A percentile compares a stretch with the other conserved stretches of the same genome.
Evolutionary conservation across 2,888 invertebrate genomes (phyloP).

Genomic region (Meliscaeva auricollis): DNA sequence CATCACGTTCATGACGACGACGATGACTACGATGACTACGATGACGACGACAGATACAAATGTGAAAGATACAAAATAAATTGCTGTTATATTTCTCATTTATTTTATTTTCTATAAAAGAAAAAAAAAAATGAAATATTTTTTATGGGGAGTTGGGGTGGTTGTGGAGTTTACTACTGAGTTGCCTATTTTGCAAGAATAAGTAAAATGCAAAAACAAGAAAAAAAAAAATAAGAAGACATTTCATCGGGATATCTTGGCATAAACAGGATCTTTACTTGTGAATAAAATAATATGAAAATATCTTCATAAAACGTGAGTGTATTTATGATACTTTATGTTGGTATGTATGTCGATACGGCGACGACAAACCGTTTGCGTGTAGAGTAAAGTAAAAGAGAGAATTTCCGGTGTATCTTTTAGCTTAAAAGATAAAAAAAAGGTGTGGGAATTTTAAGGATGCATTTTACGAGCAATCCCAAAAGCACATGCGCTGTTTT

Average conservation of each 20-base stretch:
- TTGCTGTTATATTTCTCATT: conserved; percentile 51
- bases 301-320: conserved; percentile 3
- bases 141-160: conserved; percentile 41
- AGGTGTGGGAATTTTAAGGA: conserved; percentile 44
- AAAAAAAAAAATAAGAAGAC: not conserved
- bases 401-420: conserved; percentile 58
- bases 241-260: conserved; percentile 55
- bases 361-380: conserved; percentile 19
- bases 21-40: conserved; percentile 21
- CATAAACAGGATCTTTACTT: conserved; percentile 29
- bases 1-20: conserved; percentile 64
- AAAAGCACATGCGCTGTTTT: conserved; percentile 65
- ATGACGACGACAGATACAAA: conserved; percentile 68
- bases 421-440: conserved; percentile 3
- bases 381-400: conserved; percentile 29
- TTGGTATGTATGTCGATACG: not conserved
- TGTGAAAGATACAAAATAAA: conserved; percentile 72
- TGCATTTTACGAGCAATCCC: conserved; percentile 65
- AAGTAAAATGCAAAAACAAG: not conserved
- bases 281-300: conserved; percentile 7
- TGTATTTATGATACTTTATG: not conserved
- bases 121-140: conserved; percentile 18
- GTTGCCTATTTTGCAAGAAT: conserved; percentile 44
- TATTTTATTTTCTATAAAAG: conserved; percentile 4
- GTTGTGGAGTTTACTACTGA: conserved; percentile 43